Percentiles rank a stretch among this genome's conserved stretches.
These are phyloP conservation scores for Diorhabda elongata DNA, from an alignment of 1,140 invertebrate genomes.

Conservation along the genomic window DNA sequence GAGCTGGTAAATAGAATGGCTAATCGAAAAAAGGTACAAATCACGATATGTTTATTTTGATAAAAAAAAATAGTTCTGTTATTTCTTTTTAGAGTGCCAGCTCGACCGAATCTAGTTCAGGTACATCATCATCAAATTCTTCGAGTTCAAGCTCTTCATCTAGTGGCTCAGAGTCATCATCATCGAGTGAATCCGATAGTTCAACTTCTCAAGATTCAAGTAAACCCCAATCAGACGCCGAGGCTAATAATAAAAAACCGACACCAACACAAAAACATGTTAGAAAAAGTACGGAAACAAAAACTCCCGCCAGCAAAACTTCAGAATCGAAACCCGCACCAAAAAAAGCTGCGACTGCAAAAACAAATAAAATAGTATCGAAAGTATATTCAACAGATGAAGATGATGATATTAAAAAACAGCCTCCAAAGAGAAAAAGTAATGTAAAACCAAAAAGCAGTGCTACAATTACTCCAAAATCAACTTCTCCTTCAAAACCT, in stretches of 20 bases:
- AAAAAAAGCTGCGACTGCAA: conserved; percentile 46
- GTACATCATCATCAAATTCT: conserved; percentile 27
- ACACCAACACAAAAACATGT: conserved; percentile 45
- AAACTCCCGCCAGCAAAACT: conserved; percentile 37
- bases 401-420: conserved; percentile 51
- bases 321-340: conserved; percentile 20
- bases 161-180: conserved; percentile 65
- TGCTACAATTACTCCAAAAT: conserved; percentile 53
- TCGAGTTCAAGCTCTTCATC: conserved; percentile 64
- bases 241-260: conserved; percentile 51
- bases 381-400: conserved; percentile 46
- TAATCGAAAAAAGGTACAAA: conserved; percentile 1
- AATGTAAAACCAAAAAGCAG: conserved; percentile 43
- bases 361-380: conserved; percentile 43
- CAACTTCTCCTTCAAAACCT: conserved; percentile 50
- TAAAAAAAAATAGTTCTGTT: not conserved
- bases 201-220: conserved; percentile 49
- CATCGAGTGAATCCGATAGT: conserved; percentile 59
- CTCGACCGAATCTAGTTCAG: conserved; percentile 31
- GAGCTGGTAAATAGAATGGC: not conserved
- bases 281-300: conserved; percentile 45
- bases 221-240: conserved; percentile 49
- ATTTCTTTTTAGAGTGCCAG: conserved; percentile 24
- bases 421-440: conserved; percentile 48
- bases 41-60: not conserved